These are phyloP conservation scores for Psammodynastes pulverulentus DNA, from an alignment of 2,113 vertebrate genomes.

Conservation along the genomic window DNA sequence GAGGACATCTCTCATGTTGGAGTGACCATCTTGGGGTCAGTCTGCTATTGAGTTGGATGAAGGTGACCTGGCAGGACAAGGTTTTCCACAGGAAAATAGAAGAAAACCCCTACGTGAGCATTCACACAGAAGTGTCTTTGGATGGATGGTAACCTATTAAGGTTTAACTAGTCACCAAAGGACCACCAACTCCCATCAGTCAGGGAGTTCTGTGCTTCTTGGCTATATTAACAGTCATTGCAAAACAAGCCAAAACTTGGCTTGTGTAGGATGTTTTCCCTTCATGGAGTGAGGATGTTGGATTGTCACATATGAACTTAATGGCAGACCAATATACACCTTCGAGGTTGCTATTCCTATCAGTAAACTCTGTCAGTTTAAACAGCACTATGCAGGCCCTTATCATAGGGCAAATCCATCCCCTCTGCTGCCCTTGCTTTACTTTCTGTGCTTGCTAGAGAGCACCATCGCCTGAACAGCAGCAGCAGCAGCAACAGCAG, in stretches of 20 bases:
- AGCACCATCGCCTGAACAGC: neutral
- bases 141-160: neutral
- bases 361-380: neutral
- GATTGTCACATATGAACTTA: neutral
- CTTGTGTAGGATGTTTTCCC: neutral
- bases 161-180: neutral
- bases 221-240: neutral
- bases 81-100: neutral
- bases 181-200: neutral
- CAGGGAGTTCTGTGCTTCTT: neutral
- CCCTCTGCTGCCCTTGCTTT: neutral
- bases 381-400: neutral
- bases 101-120: neutral
- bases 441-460: neutral
- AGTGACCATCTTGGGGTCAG: neutral
- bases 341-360: neutral
- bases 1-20: neutral
- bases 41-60: neutral
- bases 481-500: neutral
- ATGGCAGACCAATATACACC: neutral
- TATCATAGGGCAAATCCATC: neutral
- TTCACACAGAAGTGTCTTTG: neutral
- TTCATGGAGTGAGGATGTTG: neutral
- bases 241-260: neutral
- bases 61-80: neutral